phyloP scores from a whole-genome alignment of 2,888 invertebrate genomes.

The Rhodophaea formosa region DNA sequence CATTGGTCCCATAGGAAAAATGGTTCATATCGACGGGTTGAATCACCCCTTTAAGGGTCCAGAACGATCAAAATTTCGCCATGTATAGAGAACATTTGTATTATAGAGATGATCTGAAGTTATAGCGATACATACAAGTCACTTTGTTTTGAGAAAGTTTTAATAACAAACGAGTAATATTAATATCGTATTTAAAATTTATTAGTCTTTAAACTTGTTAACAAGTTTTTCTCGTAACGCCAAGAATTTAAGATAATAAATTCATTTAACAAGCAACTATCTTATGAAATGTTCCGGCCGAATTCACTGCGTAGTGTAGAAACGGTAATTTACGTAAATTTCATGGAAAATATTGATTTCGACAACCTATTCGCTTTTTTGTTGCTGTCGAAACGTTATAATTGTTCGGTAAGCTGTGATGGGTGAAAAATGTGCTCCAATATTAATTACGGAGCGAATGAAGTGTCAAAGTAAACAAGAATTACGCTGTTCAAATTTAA shows the following conservation, averaged over 20 bases:
- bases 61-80: no score
- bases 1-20: no score
- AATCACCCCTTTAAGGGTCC: no score
- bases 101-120: no score
- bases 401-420: conserved; percentile 3
- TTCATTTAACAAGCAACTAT: background rate
- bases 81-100: no score
- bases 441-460: background rate
- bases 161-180: no score
- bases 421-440: background rate
- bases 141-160: no score
- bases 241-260: background rate
- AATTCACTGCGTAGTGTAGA: conserved; percentile 8
- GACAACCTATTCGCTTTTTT: conserved; percentile 2
- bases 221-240: background rate
- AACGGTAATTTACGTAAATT: conserved; percentile 18
- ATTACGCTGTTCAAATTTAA: background rate
- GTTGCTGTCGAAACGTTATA: conserved; percentile 8
- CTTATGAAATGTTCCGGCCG: conserved; percentile 15
- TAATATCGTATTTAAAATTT: background rate
- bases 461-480: background rate
- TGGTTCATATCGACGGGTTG: no score
- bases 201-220: background rate
- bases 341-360: conserved; percentile 21
- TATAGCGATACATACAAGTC: no score